Percentiles rank a stretch among this genome's conserved stretches.
Evolutionary conservation across 2,113 vertebrate genomes (phyloP).

Genomic region (Acanthochromis polyacanthus): DNA sequence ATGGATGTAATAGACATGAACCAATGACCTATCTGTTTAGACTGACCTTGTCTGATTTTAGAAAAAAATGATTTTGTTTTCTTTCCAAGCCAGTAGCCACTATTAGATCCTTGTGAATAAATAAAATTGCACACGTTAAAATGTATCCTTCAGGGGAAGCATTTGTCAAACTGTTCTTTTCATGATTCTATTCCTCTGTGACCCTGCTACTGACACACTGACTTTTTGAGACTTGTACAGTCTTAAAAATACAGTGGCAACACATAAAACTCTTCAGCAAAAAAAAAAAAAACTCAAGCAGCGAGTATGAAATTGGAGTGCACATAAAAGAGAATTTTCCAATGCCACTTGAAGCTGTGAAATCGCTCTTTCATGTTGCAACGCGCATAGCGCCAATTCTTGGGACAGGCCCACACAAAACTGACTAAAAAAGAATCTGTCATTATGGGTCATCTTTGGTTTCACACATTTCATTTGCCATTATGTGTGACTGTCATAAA

Average conservation of each 20-base stretch:
- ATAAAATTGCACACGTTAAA: background rate
- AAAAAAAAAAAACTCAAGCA: slow-evolving; percentile 30
- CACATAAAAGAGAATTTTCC: slow-evolving; percentile 70
- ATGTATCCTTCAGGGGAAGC: background rate
- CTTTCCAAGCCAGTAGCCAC: background rate
- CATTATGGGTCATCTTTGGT: slow-evolving; percentile 68
- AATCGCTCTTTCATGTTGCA: slow-evolving; percentile 74
- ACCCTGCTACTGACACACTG: slow-evolving; percentile 20
- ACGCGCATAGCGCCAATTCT: slow-evolving; percentile 45
- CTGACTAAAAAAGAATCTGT: slow-evolving; percentile 59
- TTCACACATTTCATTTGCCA: slow-evolving; percentile 52
- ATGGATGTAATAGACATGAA: slow-evolving; percentile 59
- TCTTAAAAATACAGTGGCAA: slow-evolving; percentile 40
- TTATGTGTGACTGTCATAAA: slow-evolving; percentile 62
- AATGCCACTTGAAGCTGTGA: slow-evolving; percentile 70
- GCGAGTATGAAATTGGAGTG: slow-evolving; percentile 64
- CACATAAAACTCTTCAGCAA: slow-evolving; percentile 18
- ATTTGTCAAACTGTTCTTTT: background rate
- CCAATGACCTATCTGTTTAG: slow-evolving; percentile 30
- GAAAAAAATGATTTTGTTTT: slow-evolving; percentile 18
- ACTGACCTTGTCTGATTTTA: slow-evolving; percentile 48
- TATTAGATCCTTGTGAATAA: background rate
- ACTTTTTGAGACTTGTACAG: slow-evolving; percentile 14
- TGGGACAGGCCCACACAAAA: slow-evolving; percentile 68
- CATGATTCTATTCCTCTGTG: background rate